Base-by-base conservation (phyloP, 1,140 invertebrate species). In the Helicorthomorpha holstii region DNA sequence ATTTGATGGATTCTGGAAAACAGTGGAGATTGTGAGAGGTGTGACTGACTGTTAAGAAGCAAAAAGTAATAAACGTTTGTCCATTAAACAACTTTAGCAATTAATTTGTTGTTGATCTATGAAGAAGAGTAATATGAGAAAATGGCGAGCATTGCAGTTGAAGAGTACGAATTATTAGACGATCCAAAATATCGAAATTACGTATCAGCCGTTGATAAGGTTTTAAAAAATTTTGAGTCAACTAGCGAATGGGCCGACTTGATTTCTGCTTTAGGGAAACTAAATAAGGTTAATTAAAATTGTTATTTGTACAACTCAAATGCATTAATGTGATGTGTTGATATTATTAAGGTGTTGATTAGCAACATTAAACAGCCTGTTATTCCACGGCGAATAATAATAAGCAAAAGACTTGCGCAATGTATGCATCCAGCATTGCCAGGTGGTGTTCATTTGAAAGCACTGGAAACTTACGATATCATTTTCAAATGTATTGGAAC, bases 171-270 rank as follows among this genome's bases (percentile, higher is more conserved):
- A 57, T 67, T 83, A 7, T 76, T 81, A 74, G 78, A 77, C 57
- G 81, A 84, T 64, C 73, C 79, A 3, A 87, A 87, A 65, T 88
- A 84, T 66, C 73, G 79, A 59, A 76, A 73, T 52, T 84, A 86
- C 69, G 82, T 84, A 42, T 75, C 77, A 44, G 76, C 79, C 41
- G 78, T 94, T 41, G 91, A 95, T 61, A 93, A 90, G 67, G 85
- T 85, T 34, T 67, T 95, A 24, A 89, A 88, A 63, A 85, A 78
- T 67, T 95, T 95, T 73, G 91, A 94, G 62, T 88, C 84, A 60
- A 90, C 88, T 22, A 88, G 83, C 61, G 91, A 94, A 78, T 95
- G 91, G 90, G 85, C 90, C 54, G 91, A 95, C 72, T 71, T 95
- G 24, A 94, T 95, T 59, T 84, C 86, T 49, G 87, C 89, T 22